A percentile compares a stretch with the other conserved stretches of the same genome.
These are phyloP conservation scores for Creontiades dilutus DNA, from an alignment of 2,888 invertebrate genomes.

Conservation along the genomic window DNA sequence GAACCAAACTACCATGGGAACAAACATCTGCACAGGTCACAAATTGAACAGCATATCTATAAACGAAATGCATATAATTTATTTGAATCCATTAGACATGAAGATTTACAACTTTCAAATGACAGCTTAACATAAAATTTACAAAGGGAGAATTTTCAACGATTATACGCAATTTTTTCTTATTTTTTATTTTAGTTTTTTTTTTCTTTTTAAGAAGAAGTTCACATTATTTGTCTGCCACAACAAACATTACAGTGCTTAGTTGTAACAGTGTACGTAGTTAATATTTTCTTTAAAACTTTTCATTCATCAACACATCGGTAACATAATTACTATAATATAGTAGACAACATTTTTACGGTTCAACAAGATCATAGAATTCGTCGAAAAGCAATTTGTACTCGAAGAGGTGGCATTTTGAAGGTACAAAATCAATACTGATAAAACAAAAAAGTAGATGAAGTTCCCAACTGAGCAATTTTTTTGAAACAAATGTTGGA, in stretches of 20 bases:
- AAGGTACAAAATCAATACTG: not conserved
- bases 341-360: not conserved
- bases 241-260: conserved; percentile 16
- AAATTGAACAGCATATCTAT: not conserved
- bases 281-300: conserved; percentile 14
- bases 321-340: not conserved
- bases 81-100: conserved; percentile 25
- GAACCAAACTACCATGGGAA: no score
- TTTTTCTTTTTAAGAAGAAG: not conserved
- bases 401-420: conserved; percentile 1
- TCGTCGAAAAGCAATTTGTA: not conserved
- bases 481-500: no score
- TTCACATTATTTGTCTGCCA: conserved; percentile 4
- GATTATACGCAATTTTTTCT: not conserved
- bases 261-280: not conserved
- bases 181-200: no score
- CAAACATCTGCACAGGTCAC: no score
- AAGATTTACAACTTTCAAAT: conserved; percentile 8
- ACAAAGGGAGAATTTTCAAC: conserved; percentile 9
- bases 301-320: not conserved
- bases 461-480: not conserved
- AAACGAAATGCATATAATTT: conserved; percentile 25
- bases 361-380: not conserved
- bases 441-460: not conserved
- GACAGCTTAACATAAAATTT: conserved; percentile 15